These are phyloP conservation scores for Oreochromis niloticus DNA, from an alignment of 2,113 vertebrate species.

Conservation along the genomic window DNA sequence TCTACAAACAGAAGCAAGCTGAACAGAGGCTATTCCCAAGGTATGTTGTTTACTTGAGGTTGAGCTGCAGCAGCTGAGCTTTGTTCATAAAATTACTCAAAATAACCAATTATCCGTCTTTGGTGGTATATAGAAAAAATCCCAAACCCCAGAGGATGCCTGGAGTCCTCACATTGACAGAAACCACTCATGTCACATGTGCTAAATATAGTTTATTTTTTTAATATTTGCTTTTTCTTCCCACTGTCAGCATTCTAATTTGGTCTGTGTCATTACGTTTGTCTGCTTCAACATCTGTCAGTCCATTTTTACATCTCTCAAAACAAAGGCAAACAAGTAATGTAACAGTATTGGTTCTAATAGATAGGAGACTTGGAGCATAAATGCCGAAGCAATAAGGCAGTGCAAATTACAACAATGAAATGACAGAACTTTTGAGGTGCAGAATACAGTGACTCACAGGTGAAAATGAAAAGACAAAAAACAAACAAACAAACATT, in stretches of 20 bases:
- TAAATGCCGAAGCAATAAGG: background rate
- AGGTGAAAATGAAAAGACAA: background rate
- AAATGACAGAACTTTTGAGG: background rate
- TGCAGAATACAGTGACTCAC: background rate
- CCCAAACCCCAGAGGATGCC: slow-evolving; percentile 57
- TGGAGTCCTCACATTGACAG: slow-evolving; percentile 63
- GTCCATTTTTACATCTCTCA: slow-evolving; percentile 21
- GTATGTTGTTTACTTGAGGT: slow-evolving; percentile 69
- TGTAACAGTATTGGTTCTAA: background rate
- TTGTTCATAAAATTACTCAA: slow-evolving; percentile 73
- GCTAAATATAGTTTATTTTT: slow-evolving; percentile 60
- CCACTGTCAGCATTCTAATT: slow-evolving; percentile 24
- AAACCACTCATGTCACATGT: slow-evolving; percentile 58
- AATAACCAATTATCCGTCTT: slow-evolving; percentile 78
- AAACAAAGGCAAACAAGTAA: slow-evolving; percentile 12
- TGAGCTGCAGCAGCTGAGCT: slow-evolving; percentile 72
- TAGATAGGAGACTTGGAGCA: background rate
- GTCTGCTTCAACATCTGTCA: slow-evolving; percentile 38
- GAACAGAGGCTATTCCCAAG: slow-evolving; percentile 68
- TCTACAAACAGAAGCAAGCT: slow-evolving; percentile 40
- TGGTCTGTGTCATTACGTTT: slow-evolving; percentile 6
- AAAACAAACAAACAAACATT: background rate
- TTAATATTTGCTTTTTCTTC: slow-evolving; percentile 15
- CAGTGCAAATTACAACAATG: background rate
- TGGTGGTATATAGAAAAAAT: slow-evolving; percentile 59